phyloP scores from a whole-genome alignment of 2,113 vertebrate species.

The Hemichromis elongatus region DNA sequence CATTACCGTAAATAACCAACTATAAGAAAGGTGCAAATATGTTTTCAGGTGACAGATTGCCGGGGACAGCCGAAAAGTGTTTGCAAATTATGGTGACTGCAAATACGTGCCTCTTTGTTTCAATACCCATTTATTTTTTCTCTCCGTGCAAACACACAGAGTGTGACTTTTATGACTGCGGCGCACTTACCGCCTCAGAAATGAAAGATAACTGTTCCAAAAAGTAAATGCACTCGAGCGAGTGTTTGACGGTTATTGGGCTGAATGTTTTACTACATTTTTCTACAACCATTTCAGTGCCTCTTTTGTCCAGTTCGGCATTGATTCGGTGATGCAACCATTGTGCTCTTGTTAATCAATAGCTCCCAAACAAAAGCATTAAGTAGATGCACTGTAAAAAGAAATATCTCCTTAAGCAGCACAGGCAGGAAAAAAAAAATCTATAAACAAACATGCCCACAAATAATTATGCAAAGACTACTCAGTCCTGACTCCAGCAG shows the following conservation, averaged over 20 bases:
- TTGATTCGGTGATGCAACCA: constrained; percentile 33
- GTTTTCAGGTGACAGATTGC: not conserved
- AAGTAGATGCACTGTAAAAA: constrained; percentile 1
- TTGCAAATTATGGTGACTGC: not conserved
- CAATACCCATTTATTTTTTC: not conserved
- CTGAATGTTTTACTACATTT: constrained; percentile 30
- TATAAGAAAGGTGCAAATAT: not conserved
- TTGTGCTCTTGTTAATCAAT: constrained; percentile 31
- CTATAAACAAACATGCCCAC: constrained; percentile 32
- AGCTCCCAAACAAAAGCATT: constrained; percentile 30
- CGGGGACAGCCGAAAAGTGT: not conserved
- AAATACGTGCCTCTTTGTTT: not conserved
- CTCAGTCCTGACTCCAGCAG: constrained; percentile 23
- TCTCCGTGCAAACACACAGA: not conserved
- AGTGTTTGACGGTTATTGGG: not conserved
- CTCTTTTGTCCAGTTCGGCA: constrained; percentile 28
- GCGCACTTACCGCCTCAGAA: not conserved
- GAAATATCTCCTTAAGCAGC: constrained; percentile 12
- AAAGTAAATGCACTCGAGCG: not conserved
- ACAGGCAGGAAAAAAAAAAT: not conserved
- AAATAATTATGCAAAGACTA: constrained; percentile 11
- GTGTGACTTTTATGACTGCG: not conserved
- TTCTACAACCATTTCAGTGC: constrained; percentile 1
- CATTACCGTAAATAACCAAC: not conserved
- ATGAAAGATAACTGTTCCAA: not conserved